Percentiles rank a stretch among this genome's conserved stretches.
Conservation (phyloP, 2,113 vertebrate species). For the rabbit (Oryctolagus cuniculus) region DNA sequence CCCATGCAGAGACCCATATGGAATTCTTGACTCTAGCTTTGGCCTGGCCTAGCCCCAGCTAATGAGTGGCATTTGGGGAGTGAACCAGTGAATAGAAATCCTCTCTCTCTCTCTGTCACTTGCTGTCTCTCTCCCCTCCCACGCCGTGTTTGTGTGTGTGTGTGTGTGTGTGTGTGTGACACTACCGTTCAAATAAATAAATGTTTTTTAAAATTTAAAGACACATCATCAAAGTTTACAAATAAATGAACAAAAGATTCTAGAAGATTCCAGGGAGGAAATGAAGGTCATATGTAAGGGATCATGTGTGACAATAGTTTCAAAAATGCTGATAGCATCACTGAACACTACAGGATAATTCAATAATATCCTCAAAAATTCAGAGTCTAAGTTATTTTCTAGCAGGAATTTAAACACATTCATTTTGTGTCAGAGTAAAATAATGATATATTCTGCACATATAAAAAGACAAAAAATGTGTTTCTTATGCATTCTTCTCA, state of each 20-base stretch:
- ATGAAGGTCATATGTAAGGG: background rate
- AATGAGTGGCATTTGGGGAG: too few relatives aligned
- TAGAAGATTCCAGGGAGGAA: conserved; percentile 4
- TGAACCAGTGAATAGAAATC: too few relatives aligned
- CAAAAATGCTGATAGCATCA: background rate
- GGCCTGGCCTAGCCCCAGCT: too few relatives aligned
- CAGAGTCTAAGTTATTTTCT: conserved; percentile 10
- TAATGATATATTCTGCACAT: background rate
- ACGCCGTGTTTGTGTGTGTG: too few relatives aligned
- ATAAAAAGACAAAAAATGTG: background rate
- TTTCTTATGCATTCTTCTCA: background rate
- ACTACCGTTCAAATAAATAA: too few relatives aligned
- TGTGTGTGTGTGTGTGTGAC: too few relatives aligned
- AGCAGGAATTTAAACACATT: conserved; percentile 13
- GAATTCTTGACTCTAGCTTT: too few relatives aligned
- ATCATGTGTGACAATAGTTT: background rate
- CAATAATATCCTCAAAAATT: background rate
- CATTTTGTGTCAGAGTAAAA: background rate
- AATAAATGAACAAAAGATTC: background rate
- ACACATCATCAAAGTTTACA: background rate
- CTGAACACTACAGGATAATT: background rate
- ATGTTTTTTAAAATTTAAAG: too few relatives aligned
- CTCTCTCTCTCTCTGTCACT: too few relatives aligned
- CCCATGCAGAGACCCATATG: too few relatives aligned
- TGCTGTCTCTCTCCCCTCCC: too few relatives aligned